These are phyloP conservation scores for Nannospalax galili DNA, from an alignment of 2,113 vertebrate genomes.

Conservation along the genomic window DNA sequence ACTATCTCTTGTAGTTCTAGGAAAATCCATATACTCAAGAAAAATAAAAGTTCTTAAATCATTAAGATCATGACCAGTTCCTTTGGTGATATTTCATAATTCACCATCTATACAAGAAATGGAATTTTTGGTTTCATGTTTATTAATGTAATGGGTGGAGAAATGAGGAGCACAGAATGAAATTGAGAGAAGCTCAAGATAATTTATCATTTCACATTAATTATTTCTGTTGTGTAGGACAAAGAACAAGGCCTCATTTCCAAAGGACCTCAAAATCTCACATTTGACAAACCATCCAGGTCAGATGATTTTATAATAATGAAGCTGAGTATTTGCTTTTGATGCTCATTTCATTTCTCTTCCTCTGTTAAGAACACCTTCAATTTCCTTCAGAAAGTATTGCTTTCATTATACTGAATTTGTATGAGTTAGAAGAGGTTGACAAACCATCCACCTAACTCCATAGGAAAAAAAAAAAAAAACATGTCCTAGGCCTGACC, in stretches of 20 bases:
- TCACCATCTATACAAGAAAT: neutral
- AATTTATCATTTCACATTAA: conserved; percentile 19
- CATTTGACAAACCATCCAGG: neutral
- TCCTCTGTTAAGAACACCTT: conserved; percentile 16
- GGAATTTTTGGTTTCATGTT: neutral
- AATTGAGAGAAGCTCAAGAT: neutral
- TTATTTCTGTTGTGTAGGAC: neutral
- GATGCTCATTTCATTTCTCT: neutral
- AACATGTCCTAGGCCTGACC: neutral
- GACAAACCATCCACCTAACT: neutral
- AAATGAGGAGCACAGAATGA: neutral
- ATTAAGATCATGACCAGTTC: neutral
- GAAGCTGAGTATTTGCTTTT: neutral
- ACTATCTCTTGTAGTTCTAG: neutral
- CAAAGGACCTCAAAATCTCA: conserved; percentile 16
- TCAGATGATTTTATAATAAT: neutral
- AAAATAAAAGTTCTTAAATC: conserved; percentile 12
- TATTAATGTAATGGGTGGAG: neutral
- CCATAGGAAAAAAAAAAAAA: neutral
- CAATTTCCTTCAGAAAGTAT: conserved; percentile 29
- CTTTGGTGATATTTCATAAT: neutral
- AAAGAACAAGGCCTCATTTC: neutral
- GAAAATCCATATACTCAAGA: neutral
- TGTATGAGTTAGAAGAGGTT: neutral
- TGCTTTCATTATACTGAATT: neutral